Base-by-base conservation (phyloP, 2,797 vertebrate genomes). In the Ctenopoma multispine region DNA sequence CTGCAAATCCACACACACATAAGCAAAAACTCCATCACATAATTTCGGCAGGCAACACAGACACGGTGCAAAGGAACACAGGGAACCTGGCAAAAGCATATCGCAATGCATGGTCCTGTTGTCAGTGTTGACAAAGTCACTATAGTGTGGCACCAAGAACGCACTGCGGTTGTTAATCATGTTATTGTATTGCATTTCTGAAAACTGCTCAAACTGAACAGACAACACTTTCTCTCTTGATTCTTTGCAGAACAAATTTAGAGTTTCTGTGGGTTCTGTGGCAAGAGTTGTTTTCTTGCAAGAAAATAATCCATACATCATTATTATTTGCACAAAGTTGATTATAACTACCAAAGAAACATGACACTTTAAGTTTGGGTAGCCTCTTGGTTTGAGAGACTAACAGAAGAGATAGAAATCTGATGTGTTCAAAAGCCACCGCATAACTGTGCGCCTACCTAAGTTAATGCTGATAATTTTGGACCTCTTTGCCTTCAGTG, bases 1-100 rank as follows among this genome's bases (percentile, higher is more conserved):
- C n/a, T n/a, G 7, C 23, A 55, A 53, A 54, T 3, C 12, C 5
- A 18, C 17, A 48, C 0, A 11, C 4, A 4, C 46, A 0, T 13
- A n/a, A 20, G 18, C 13, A 56, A 49, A 20, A 13, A n/a, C 21
- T 47, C 34, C 11, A 31, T 43, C 24, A 40, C 2, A 3, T 13
- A 18, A 34, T 15, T 50, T 5, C 7, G 4, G 14, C 14, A 6
- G 40, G 40, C 40, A 15, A 41, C 3, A 41, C 17, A 7, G 7
- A 18, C 17, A 14, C 17, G 7, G 17, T 4, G 4, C 27, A 31
- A 31, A 50, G 48, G 23, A 7, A 27, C 23, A 21, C 29, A 31
- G 29, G 18, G 17, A 29, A 34, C 8, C 29, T 10, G 4, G 29
- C 9, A 51, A 51, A 51, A 51, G 24, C 8, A 1, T 7, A 10